These are phyloP conservation scores for Chaetodon trifasciatus DNA, from an alignment of 2,797 vertebrate species.

Conservation along the genomic window DNA sequence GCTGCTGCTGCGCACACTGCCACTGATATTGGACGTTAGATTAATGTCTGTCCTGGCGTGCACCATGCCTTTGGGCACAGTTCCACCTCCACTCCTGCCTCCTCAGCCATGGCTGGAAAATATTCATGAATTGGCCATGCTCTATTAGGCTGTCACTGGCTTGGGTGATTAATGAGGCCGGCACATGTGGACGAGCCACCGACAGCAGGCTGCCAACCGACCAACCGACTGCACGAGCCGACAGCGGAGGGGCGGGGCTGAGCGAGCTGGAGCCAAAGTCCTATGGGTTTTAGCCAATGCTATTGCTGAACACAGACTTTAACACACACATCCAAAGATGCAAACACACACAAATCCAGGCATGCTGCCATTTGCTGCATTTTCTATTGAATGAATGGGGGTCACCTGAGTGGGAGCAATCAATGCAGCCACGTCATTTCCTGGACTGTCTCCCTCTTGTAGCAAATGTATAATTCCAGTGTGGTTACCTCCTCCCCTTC, in stretches of 20 bases:
- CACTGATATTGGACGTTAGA: constrained; percentile 62
- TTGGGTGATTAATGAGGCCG: constrained; percentile 84
- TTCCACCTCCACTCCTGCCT: constrained; percentile 57
- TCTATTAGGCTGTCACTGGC: constrained; percentile 85
- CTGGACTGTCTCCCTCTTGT: constrained; percentile 49
- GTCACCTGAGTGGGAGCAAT: constrained; percentile 52
- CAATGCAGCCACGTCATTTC: constrained; percentile 59
- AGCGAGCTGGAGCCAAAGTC: constrained; percentile 42
- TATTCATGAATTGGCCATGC: constrained; percentile 83
- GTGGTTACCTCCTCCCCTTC: constrained; percentile 27
- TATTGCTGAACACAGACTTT: constrained; percentile 39
- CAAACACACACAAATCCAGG: constrained; percentile 39
- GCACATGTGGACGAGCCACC: constrained; percentile 67
- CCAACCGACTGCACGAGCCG: constrained; percentile 33
- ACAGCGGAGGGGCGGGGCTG: constrained; percentile 25
- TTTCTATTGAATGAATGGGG: constrained; percentile 63
- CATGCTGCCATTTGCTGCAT: constrained; percentile 56
- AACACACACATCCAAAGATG: constrained; percentile 26
- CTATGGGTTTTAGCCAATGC: constrained; percentile 50
- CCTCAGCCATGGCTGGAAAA: constrained; percentile 71
- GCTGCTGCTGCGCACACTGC: constrained; percentile 19
- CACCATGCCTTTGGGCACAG: constrained; percentile 59
- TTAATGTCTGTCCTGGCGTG: constrained; percentile 68
- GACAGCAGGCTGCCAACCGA: constrained; percentile 65
- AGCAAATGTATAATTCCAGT: constrained; percentile 53